Conservation (phyloP, 1,140 invertebrate genomes). For the Asobara japonica region DNA sequence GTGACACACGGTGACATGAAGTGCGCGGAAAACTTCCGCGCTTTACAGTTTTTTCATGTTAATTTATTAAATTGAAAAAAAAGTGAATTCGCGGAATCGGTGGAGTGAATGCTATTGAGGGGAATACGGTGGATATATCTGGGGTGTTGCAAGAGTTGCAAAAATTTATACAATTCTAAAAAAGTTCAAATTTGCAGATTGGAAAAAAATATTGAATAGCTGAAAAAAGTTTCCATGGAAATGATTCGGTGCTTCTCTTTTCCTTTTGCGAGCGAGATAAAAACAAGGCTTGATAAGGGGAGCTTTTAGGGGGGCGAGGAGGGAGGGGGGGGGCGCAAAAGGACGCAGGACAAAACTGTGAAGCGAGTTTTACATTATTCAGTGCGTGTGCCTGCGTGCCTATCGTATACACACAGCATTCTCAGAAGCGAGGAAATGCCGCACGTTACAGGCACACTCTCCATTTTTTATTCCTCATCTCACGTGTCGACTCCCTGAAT, state of each 20-base stretch:
- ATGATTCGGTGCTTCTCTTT: too few relatives aligned
- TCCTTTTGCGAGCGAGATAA: too few relatives aligned
- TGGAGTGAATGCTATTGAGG: neutral
- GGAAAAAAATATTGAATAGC: too few relatives aligned
- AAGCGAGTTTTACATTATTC: conserved; percentile 57
- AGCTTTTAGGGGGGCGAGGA: neutral
- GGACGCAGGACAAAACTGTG: conserved; percentile 54
- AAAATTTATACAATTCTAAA: neutral
- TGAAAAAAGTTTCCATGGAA: too few relatives aligned
- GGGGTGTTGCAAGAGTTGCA: too few relatives aligned
- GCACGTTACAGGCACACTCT: conserved; percentile 1
- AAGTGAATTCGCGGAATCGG: neutral
- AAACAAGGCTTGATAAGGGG: too few relatives aligned
- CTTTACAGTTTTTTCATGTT: neutral
- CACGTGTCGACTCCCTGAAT: conserved; percentile 16
- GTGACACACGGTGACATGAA: conserved; percentile 7
- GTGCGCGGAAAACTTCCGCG: conserved; percentile 20
- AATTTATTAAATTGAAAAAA: neutral
- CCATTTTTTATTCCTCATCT: neutral
- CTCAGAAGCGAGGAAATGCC: conserved; percentile 30
- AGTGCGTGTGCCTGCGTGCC: conserved; percentile 38
- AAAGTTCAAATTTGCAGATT: too few relatives aligned
- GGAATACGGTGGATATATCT: too few relatives aligned
- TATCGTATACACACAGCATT: conserved; percentile 34
- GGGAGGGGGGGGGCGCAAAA: neutral